Percentiles rank a stretch among this genome's conserved stretches.
phyloP scores from a whole-genome alignment of 1,140 invertebrate species.

The Atta cephalotes region DNA sequence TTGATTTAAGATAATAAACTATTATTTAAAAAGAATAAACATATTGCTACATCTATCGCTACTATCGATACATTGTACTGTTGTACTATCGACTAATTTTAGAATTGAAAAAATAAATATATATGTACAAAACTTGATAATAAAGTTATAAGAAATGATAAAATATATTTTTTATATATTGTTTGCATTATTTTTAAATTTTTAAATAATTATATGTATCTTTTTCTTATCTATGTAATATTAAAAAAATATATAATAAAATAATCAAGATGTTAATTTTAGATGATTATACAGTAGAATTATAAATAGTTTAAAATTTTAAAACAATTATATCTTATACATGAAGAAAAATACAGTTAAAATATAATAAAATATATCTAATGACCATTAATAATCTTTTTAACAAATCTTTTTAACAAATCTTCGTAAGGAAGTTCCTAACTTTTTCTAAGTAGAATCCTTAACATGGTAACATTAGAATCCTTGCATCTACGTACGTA shows the following conservation, averaged over 20 bases:
- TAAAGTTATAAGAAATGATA: neutral
- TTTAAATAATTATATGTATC: neutral
- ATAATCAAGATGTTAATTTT: neutral
- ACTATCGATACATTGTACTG: too few species aligned
- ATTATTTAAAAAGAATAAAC: neutral
- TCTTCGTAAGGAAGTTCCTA: neutral
- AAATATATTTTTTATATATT: neutral
- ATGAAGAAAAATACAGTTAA: neutral
- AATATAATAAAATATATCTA: neutral
- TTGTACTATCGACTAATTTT: neutral
- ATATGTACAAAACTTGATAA: neutral
- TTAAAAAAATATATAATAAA: neutral
- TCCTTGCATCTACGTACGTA: constrained; percentile 16
- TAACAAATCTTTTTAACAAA: neutral
- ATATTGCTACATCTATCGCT: neutral
- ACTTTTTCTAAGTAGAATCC: constrained; percentile 2
- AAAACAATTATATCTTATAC: neutral
- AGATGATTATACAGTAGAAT: neutral
- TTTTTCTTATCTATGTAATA: neutral
- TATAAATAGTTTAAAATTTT: neutral
- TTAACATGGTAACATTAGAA: neutral
- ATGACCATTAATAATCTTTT: neutral
- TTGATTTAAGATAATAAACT: neutral
- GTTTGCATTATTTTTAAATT: neutral
- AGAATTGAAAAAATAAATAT: neutral